phyloP scores from a whole-genome alignment of 2,888 invertebrate genomes.

The Brachyptera putata region DNA sequence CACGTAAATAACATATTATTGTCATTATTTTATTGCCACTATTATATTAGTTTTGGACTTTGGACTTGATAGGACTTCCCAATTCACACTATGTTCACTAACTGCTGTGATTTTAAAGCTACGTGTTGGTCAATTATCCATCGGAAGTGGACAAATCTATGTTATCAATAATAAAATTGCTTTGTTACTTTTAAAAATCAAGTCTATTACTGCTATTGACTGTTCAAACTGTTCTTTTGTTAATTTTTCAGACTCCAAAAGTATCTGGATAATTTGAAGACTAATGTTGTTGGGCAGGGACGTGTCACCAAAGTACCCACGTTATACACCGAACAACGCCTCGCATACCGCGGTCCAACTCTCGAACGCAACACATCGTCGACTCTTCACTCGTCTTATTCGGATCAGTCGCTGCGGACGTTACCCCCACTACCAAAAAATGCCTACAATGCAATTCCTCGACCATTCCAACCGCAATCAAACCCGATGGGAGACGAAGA shows the following conservation, averaged over 20 bases:
- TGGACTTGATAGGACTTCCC: no score
- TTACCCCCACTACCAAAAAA: conserved; percentile 16
- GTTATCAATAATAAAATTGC: no score
- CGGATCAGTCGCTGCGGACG: conserved; percentile 23
- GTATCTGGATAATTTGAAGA: conserved; percentile 59
- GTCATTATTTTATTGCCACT: no score
- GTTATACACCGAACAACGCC: conserved; percentile 3
- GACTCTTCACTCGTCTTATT: conserved; percentile 16
- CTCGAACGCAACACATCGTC: background rate
- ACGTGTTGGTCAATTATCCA: no score
- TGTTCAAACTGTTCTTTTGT: background rate
- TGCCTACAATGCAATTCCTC: conserved; percentile 18
- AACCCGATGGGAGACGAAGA: conserved; percentile 24
- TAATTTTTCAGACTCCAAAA: conserved; percentile 49
- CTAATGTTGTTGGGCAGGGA: conserved; percentile 70
- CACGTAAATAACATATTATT: no score
- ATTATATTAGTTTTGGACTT: no score
- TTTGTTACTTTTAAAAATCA: background rate
- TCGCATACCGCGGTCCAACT: background rate
- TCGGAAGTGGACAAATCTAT: no score
- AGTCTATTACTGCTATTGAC: no score
- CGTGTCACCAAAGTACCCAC: conserved; percentile 54
- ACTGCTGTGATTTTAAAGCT: no score
- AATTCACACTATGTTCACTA: no score
- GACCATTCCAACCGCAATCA: conserved; percentile 18